Evolutionary conservation across 2,797 vertebrate genomes (phyloP).

Genomic region (Dryobates pubescens): DNA sequence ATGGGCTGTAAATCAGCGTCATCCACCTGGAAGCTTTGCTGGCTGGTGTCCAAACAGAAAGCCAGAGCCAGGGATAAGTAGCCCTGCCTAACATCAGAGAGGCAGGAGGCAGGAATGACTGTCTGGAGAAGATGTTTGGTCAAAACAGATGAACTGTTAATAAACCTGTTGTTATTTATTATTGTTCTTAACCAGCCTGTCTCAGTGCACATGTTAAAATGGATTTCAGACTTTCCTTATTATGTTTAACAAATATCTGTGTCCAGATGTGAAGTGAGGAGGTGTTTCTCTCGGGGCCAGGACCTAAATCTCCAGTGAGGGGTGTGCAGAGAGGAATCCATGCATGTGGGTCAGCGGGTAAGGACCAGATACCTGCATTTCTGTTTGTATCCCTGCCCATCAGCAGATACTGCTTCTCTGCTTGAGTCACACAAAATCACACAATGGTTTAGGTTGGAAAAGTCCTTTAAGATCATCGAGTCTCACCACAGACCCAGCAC

Average conservation of each 20-base stretch:
- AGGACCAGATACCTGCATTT: background rate
- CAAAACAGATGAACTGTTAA: conserved; percentile 79
- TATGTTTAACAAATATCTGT: background rate
- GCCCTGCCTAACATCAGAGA: conserved; percentile 86
- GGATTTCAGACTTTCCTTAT: background rate
- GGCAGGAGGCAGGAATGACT: conserved; percentile 84
- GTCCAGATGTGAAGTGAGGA: background rate
- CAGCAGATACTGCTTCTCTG: background rate
- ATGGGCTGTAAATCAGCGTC: conserved; percentile 81
- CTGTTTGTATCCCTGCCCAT: background rate
- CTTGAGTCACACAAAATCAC: background rate
- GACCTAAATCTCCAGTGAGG: background rate
- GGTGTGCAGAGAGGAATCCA: background rate
- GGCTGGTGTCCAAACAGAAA: conserved; percentile 81
- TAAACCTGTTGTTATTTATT: conserved; percentile 48
- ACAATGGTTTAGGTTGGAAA: no score
- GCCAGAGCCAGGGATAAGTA: conserved; percentile 85
- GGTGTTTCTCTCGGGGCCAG: fast-evolving
- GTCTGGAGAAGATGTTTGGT: conserved; percentile 85
- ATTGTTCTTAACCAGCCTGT: conserved; percentile 16
- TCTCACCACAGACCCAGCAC: no score
- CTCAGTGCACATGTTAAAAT: background rate
- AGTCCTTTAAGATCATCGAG: no score
- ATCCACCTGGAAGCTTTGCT: conserved; percentile 84
- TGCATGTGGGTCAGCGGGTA: background rate